Evolutionary conservation across 2,113 vertebrate species (phyloP), one percentile per base, ranked within the genome.

Genomic region (Stictonetta naevosa): DNA sequence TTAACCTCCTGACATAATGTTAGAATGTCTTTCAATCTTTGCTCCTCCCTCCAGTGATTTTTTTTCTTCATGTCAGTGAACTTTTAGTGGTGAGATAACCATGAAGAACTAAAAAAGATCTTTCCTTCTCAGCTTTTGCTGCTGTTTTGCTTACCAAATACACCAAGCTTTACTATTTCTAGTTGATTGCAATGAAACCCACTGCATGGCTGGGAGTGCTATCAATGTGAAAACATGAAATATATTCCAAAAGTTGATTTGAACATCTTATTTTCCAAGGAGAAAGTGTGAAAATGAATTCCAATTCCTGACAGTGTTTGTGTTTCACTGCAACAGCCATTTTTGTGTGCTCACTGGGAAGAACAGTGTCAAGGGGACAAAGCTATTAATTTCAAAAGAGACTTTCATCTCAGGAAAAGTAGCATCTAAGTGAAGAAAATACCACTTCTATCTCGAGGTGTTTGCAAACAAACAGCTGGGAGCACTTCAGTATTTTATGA

Each of bases 281-380:
- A 74, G 44, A 60, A 92, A 84, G 93, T 28, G 48, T 33, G 86
- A 90, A 96, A 92, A 40, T 56, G 50, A 80, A 50, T 87, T 67
- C 46, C 67, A 8, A 48, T 44, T 83, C 26, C 18, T 44, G 5
- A 8, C 31, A n/a, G n/a, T 40, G 16, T 69, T 90, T 62, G 40
- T 69, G 48, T 23, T 80, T 91, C 75, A n/a, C 15, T 53, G 38
- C 31, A 74, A 50, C 44, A 73, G n/a, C 44, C 84, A 25, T 20
- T 60, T 88, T 56, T 15, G 11, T 60, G 34, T 38, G 34, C 18
- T 78, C 80, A 55, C 33, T 5, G 11, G 46, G 55, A 92, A 79
- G 3, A 69, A 7, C 8, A 33, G 71, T 40, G 44, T 53, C 34
- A 75, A 89, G 44, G 28, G 38, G 31, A 69, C 31, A 90, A 62